phyloP scores from a whole-genome alignment of 2,888 invertebrate genomes.

The Listrodromus nycthemerus region DNA sequence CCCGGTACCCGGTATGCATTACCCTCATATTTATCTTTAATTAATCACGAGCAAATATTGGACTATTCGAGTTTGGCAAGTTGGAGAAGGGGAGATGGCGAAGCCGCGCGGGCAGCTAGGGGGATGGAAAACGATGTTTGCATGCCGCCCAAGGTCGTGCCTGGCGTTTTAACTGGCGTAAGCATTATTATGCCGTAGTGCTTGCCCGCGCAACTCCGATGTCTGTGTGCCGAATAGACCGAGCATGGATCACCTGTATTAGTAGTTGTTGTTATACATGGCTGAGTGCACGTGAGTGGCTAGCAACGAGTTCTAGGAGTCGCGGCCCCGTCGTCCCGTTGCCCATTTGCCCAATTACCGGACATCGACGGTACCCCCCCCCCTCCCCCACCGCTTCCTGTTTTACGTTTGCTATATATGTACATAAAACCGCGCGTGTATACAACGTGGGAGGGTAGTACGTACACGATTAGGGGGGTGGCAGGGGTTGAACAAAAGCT shows the following conservation, averaged over 20 bases:
- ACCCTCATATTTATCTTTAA: slow-evolving; percentile 65
- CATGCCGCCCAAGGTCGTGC: slow-evolving; percentile 61
- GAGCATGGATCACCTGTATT: slow-evolving; percentile 35
- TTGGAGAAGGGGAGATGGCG: neutral
- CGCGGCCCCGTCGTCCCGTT: slow-evolving; percentile 50
- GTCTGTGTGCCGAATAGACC: neutral
- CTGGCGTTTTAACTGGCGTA: slow-evolving; percentile 55
- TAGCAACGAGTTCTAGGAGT: slow-evolving; percentile 36
- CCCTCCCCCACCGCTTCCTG: slow-evolving; percentile 7
- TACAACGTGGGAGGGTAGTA: slow-evolving; percentile 29
- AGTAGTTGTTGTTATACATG: slow-evolving; percentile 56
- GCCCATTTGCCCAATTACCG: slow-evolving; percentile 63
- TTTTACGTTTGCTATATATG: slow-evolving; percentile 26
- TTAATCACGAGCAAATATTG: slow-evolving; percentile 67
- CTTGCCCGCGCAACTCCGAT: slow-evolving; percentile 19
- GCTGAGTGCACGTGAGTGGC: slow-evolving; percentile 53
- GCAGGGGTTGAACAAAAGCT: slow-evolving; percentile 45
- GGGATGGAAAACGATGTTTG: slow-evolving; percentile 44
- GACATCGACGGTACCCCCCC: slow-evolving; percentile 45
- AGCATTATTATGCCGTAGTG: slow-evolving; percentile 61
- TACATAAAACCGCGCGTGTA: slow-evolving; percentile 25
- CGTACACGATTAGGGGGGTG: slow-evolving; percentile 31
- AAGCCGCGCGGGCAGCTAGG: slow-evolving; percentile 9
- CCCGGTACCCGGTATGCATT: slow-evolving; percentile 37
- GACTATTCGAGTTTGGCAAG: slow-evolving; percentile 52